Base-by-base conservation (phyloP, 2,113 vertebrate species). In the Neodontobutis hainanensis region DNA sequence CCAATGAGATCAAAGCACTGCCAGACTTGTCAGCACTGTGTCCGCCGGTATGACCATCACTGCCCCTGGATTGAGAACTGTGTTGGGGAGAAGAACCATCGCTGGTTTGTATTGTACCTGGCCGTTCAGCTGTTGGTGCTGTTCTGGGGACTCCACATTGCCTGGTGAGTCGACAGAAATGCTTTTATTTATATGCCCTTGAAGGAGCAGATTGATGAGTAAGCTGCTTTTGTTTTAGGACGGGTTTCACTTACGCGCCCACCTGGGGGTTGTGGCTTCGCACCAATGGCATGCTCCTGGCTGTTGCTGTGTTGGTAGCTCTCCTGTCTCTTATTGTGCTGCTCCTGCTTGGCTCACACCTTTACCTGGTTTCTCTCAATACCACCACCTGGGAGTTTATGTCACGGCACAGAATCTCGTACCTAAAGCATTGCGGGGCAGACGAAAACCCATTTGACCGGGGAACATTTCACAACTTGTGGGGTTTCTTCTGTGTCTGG, bases 321-420 rank as follows among this genome's bases (percentile, higher is more conserved):
- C 32, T 95, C 73, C 91, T 94, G 61, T 91, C 92, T 0, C 42
- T 87, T 50, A 90, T 94, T 7, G 93, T 93, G 9, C 47, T 91
- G 52, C 92, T 98, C 40, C 92, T 99, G 63, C 92, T 99, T 0
- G 86, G 90, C 56, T 97, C 94, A 0, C 96, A 99, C 68, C 91
- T 97, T 48, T 98, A 98, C 86, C 93, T 99, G 85, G 94, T 95
- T 52, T 95, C 96, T 0, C 92, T 93, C 80, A 97, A 98, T 87
- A 94, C 92, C 58, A 99, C 97, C 53, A 98, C 95, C n/a, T 98
- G 97, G 97, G 97, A 99, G 78, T 98, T 98, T 92, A 95, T 97
- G 93, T 96, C 95, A 0, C 92, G 93, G 5, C 95, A 98, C 68
- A 94, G 95, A 78, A 95, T 98, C 60, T 92, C 95, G 85, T 99